Evolutionary conservation across 2,113 vertebrate species (phyloP).

Genomic region (Ranitomeya imitator): DNA sequence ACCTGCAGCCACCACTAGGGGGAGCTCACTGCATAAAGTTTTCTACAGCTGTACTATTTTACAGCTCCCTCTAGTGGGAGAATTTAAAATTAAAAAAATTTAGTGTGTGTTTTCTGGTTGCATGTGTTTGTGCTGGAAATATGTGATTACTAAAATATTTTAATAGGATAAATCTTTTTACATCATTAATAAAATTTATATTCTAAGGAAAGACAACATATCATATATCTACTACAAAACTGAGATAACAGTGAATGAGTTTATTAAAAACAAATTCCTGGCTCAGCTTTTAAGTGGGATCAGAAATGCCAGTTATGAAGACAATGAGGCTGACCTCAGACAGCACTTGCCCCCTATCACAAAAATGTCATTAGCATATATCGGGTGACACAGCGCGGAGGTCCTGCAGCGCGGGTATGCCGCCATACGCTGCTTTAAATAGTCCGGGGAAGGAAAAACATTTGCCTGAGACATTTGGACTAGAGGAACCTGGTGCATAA

Average conservation of each 20-base stretch:
- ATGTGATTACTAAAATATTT: no score
- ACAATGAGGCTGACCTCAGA: background rate
- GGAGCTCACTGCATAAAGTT: no score
- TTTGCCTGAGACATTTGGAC: background rate
- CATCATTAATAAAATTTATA: background rate
- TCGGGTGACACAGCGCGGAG: constrained; percentile 48
- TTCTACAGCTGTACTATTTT: no score
- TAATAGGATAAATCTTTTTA: no score
- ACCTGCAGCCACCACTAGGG: no score
- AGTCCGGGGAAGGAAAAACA: background rate
- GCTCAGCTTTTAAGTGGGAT: background rate
- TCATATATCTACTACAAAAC: background rate
- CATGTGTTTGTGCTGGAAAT: no score
- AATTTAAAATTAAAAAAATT: no score
- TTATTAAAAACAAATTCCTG: background rate
- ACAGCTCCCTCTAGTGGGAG: no score
- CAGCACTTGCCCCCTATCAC: constrained; percentile 35
- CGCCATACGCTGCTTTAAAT: constrained; percentile 12
- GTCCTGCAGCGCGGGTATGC: background rate
- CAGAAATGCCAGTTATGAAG: background rate
- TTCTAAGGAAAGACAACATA: background rate
- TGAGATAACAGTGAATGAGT: background rate
- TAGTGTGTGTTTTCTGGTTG: no score
- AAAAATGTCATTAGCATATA: constrained; percentile 52
- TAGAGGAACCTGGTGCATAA: background rate